These are phyloP conservation scores for Chloroceryle amazona DNA, from an alignment of 2,797 vertebrate species.

Conservation along the genomic window DNA sequence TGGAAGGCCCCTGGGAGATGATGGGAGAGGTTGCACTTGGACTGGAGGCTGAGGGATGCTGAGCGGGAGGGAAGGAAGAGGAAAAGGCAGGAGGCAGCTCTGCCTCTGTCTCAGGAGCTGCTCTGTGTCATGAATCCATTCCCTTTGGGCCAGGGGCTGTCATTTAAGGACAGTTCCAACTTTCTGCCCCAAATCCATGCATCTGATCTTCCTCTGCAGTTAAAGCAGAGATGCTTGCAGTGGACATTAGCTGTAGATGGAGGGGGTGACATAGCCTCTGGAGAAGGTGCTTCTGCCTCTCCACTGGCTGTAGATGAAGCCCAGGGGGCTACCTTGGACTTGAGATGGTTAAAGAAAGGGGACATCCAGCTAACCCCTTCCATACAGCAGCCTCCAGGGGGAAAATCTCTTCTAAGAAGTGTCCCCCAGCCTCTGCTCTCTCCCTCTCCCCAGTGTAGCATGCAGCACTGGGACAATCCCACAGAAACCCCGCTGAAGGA, in stretches of 20 bases:
- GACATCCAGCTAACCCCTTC: neutral
- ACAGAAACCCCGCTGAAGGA: neutral
- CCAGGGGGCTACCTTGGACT: neutral
- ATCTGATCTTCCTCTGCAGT: neutral
- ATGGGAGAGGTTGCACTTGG: neutral
- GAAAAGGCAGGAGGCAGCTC: neutral
- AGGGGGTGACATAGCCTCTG: neutral
- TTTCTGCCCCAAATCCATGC: neutral
- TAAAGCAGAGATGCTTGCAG: neutral
- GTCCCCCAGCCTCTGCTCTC: neutral
- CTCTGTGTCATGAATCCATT: neutral
- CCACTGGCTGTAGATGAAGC: neutral
- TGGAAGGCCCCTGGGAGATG: neutral
- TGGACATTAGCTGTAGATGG: neutral
- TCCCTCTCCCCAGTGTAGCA: accelerated
- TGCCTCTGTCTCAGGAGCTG: neutral
- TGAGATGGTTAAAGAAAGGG: neutral
- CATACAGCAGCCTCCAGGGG: accelerated
- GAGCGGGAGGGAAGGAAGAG: neutral
- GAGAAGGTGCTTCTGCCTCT: neutral
- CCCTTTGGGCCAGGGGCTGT: neutral
- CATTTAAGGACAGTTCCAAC: accelerated
- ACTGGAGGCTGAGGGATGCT: neutral
- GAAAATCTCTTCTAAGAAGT: neutral
- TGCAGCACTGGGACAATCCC: neutral